Percentiles rank a stretch among this genome's conserved stretches.
Conservation (phyloP, 2,113 vertebrate species). For the Myxocyprinus asiaticus region DNA sequence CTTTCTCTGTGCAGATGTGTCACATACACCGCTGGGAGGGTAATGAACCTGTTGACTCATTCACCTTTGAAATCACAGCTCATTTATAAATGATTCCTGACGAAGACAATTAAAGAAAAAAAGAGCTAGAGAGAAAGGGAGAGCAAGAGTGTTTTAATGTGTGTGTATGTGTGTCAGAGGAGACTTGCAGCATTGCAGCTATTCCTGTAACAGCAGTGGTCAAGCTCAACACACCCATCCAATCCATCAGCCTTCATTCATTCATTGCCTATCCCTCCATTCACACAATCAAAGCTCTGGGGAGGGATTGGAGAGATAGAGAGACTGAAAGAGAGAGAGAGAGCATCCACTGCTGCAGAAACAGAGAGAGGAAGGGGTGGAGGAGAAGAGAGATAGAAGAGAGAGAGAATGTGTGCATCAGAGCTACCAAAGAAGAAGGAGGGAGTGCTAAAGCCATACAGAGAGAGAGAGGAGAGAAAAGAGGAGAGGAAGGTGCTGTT, state of each 20-base stretch:
- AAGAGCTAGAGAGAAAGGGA: neutral
- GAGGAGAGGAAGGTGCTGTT: neutral
- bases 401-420: slow-evolving; percentile 13
- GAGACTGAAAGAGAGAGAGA: slow-evolving; percentile 27
- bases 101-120: neutral
- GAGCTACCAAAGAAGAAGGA: slow-evolving; percentile 18
- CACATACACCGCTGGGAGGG: neutral
- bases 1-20: slow-evolving; percentile 9
- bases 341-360: slow-evolving; percentile 22
- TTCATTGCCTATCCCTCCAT: slow-evolving; percentile 47
- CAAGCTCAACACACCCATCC: slow-evolving; percentile 40
- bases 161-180: slow-evolving; percentile 6
- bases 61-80: neutral
- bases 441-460: neutral
- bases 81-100: slow-evolving; percentile 18
- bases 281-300: slow-evolving; percentile 44
- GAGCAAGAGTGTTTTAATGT: neutral
- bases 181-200: slow-evolving; percentile 43
- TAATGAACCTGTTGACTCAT: slow-evolving; percentile 27
- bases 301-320: slow-evolving; percentile 1
- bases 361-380: slow-evolving; percentile 22
- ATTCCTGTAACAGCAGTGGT: slow-evolving; percentile 41
- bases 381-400: slow-evolving; percentile 1
- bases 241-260: slow-evolving; percentile 57
- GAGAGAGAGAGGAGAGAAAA: neutral